These are phyloP conservation scores for Dasyprocta punctata DNA, from an alignment of 2,113 vertebrate species.

Conservation along the genomic window DNA sequence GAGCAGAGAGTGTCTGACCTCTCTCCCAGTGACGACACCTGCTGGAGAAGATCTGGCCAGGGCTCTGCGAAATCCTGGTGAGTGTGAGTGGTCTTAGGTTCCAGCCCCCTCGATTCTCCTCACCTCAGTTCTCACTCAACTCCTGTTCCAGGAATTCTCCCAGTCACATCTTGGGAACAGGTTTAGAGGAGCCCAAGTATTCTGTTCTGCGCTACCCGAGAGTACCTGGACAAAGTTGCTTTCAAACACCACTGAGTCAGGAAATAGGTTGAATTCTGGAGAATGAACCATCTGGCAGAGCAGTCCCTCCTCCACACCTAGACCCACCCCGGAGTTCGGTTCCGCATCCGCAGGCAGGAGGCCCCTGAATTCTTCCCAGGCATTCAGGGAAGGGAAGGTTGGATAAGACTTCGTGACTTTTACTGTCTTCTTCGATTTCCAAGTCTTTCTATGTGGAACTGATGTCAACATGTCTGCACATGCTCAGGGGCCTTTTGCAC, in stretches of 20 bases:
- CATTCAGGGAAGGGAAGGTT: conserved; percentile 67
- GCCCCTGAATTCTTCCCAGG: conserved; percentile 75
- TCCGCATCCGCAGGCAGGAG: conserved; percentile 69
- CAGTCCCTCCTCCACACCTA: conserved; percentile 81
- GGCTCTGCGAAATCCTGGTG: neutral
- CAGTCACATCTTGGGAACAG: neutral
- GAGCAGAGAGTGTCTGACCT: neutral
- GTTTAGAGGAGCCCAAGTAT: neutral
- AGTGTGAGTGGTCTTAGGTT: neutral
- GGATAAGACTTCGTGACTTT: conserved; percentile 70
- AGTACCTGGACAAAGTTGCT: conserved; percentile 85
- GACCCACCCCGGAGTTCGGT: conserved; percentile 62
- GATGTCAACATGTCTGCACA: conserved; percentile 75
- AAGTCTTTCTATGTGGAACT: conserved; percentile 68
- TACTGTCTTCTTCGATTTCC: conserved; percentile 70
- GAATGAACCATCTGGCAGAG: conserved; percentile 80
- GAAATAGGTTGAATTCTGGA: conserved; percentile 83
- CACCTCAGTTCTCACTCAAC: neutral
- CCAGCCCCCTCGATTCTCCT: neutral
- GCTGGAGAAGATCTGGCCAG: neutral
- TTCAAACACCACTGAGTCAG: conserved; percentile 83
- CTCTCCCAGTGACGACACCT: neutral
- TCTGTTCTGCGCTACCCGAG: neutral
- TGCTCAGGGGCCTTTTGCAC: conserved; percentile 70
- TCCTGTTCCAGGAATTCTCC: neutral